Evolutionary conservation across 2,888 invertebrate genomes (phyloP).

Genomic region (Neoitamus cyanurus): DNA sequence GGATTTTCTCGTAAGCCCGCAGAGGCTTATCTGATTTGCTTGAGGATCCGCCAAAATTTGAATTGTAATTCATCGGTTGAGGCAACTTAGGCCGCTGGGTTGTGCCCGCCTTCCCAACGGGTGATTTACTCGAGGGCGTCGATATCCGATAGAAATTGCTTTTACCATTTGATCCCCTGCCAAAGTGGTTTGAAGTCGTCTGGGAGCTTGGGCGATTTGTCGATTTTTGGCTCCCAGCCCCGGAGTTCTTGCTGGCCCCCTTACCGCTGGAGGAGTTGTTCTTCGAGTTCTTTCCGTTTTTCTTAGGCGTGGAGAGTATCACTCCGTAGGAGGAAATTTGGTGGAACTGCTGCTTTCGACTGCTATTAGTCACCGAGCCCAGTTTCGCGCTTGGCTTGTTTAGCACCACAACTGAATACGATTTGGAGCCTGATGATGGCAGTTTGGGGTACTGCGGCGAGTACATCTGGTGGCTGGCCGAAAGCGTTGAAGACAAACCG

Average conservation of each 20-base stretch:
- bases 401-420: slow-evolving; percentile 49
- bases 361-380: slow-evolving; percentile 50
- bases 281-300: slow-evolving; percentile 54
- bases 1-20: slow-evolving; percentile 57
- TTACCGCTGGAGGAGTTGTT: slow-evolving; percentile 54
- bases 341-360: slow-evolving; percentile 58
- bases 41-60: slow-evolving; percentile 22
- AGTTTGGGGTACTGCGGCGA: slow-evolving; percentile 64
- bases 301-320: slow-evolving; percentile 57
- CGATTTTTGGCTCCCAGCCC: slow-evolving; percentile 53
- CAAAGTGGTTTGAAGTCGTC: slow-evolving; percentile 25
- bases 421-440: slow-evolving; percentile 60
- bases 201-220: slow-evolving; percentile 36
- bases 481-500: slow-evolving; percentile 44
- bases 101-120: slow-evolving; percentile 44
- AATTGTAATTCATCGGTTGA: slow-evolving; percentile 48
- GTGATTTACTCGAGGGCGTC: slow-evolving; percentile 53
- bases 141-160: slow-evolving; percentile 64
- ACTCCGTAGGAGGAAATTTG: slow-evolving; percentile 62
- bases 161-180: slow-evolving; percentile 55
- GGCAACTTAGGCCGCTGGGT: slow-evolving; percentile 43
- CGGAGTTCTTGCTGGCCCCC: slow-evolving; percentile 55
- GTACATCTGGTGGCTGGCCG: slow-evolving; percentile 61
- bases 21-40: slow-evolving; percentile 39
- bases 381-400: slow-evolving; percentile 47